Conservation (phyloP, 2,113 vertebrate species). For the Colossoma macropomum region DNA sequence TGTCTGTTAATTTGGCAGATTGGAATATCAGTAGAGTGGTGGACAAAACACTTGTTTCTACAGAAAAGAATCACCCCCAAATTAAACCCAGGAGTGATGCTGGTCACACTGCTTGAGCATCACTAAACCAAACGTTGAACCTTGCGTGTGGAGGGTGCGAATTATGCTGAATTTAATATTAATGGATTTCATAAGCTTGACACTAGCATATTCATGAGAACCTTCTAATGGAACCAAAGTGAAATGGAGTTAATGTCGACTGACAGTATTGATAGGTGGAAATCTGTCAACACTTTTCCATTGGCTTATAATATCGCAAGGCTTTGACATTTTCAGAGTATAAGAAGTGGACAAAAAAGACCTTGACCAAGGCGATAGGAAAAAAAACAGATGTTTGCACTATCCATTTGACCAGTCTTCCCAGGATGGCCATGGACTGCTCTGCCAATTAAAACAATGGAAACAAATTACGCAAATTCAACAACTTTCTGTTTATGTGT, state of each 20-base stretch:
- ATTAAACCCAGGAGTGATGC: conserved; percentile 50
- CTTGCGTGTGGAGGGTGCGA: conserved; percentile 62
- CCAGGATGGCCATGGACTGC: too few relatives aligned
- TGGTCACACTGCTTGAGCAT: conserved; percentile 51
- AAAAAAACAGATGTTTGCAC: background rate
- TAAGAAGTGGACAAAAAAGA: background rate
- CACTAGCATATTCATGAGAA: conserved; percentile 71
- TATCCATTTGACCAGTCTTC: background rate
- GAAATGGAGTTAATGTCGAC: conserved; percentile 40
- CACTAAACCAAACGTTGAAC: conserved; percentile 52
- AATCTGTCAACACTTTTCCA: conserved; percentile 1
- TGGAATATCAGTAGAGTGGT: conserved; percentile 31
- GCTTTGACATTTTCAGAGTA: background rate
- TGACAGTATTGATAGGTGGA: conserved; percentile 46
- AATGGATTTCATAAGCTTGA: conserved; percentile 71
- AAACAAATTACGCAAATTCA: background rate
- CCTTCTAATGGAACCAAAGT: conserved; percentile 63
- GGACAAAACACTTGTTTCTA: conserved; percentile 39
- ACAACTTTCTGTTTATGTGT: background rate
- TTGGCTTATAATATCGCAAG: background rate
- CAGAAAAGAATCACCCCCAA: conserved; percentile 46
- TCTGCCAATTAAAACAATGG: background rate
- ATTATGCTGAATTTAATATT: conserved; percentile 71
- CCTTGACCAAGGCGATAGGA: background rate
- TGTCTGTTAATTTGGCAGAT: conserved; percentile 70